phyloP scores from a whole-genome alignment of 2,888 invertebrate species.

The Dugesia japonica region DNA sequence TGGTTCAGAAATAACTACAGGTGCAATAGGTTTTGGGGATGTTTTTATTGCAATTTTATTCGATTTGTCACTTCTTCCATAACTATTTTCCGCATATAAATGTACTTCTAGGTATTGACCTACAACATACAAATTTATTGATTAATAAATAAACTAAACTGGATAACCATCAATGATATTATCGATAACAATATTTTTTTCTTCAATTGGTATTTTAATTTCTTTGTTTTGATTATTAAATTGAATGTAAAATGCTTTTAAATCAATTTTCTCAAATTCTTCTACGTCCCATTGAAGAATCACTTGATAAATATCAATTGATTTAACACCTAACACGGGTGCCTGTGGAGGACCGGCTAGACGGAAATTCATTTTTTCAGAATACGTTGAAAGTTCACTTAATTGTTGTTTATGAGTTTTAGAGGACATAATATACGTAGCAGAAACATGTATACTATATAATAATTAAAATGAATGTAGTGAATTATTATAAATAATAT shows the following conservation, averaged over 20 bases:
- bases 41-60: background rate
- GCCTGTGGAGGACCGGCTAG: background rate
- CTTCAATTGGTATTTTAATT: background rate
- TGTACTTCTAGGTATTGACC: background rate
- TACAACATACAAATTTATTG: background rate
- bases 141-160: background rate
- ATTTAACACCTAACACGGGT: background rate
- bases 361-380: background rate
- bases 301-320: background rate
- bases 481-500: background rate
- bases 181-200: constrained; percentile 1
- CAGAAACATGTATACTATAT: background rate
- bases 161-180: background rate
- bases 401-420: background rate
- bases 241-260: background rate
- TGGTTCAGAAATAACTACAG: background rate
- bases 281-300: background rate
- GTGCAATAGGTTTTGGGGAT: background rate
- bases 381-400: background rate
- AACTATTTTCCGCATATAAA: background rate
- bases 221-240: background rate
- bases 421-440: background rate
- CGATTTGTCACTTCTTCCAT: background rate
- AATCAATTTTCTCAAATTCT: background rate
- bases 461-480: background rate